These are phyloP conservation scores for Conus betulinus DNA, from an alignment of 1,140 invertebrate species.

Conservation along the genomic window DNA sequence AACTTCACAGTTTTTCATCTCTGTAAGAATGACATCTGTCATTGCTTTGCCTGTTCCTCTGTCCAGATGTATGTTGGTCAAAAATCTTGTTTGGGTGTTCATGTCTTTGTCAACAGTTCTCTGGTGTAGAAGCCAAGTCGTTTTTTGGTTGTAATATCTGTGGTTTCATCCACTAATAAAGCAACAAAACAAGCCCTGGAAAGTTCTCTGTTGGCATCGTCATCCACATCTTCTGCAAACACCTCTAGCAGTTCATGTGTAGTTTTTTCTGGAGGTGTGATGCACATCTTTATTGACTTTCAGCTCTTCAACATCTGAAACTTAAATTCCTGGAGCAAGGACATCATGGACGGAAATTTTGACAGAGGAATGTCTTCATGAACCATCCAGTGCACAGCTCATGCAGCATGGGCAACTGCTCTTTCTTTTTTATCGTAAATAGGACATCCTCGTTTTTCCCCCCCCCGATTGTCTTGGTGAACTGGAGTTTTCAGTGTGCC, in stretches of 20 bases:
- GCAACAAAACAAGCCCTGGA: not conserved
- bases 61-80: too few relatives aligned
- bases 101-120: not conserved
- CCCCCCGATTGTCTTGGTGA: not conserved
- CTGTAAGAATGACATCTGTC: not conserved
- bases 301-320: not conserved
- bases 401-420: too few relatives aligned
- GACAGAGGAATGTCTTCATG: constrained; percentile 13
- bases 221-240: not conserved
- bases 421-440: not conserved
- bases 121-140: constrained; percentile 9
- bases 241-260: not conserved
- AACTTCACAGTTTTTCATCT: not conserved
- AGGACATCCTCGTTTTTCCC: not conserved
- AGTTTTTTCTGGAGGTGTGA: not conserved
- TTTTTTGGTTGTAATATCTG: not conserved
- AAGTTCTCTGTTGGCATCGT: not conserved
- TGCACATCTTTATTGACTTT: not conserved
- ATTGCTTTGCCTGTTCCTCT: not conserved
- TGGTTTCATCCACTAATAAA: constrained; percentile 6
- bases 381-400: not conserved
- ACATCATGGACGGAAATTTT: not conserved
- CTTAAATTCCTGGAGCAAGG: not conserved
- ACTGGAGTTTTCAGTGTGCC: not conserved
- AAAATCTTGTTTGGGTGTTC: too few relatives aligned